Evolutionary conservation across 1,140 invertebrate genomes (phyloP), one percentile per base, ranked within the genome.

Genomic region (Nasonia vitripennis): DNA sequence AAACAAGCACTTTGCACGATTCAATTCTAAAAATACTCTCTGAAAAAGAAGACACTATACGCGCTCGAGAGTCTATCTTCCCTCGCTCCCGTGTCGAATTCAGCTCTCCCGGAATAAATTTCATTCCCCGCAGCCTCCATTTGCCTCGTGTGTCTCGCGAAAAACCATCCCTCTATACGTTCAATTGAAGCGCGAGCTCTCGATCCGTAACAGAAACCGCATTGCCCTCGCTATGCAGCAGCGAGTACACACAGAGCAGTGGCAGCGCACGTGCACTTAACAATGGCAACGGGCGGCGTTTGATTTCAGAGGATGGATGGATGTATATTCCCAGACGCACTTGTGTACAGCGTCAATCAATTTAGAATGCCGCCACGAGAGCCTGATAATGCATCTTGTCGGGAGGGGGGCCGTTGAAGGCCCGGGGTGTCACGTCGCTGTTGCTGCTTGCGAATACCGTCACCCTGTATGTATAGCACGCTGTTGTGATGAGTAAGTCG

Each of bases 261-360:
- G 55, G 17, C 20, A n/a, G 20, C 55, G 55, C 55, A 62, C 55
- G 55, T 62, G 55, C 55, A 62, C 55, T 62, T 62, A 62, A 62
- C 55, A 62, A 62, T 62, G 55, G 55, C 55, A 62, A 62, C 55
- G 55, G 55, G 55, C 55, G 55, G 55, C 55, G 55, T 62, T 62
- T 62, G 55, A 62, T 62, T 62, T 62, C 55, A 62, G 55, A 62
- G 55, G n/a, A 62, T 20, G 55, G 55, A 62, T 62, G 55, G 55
- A 62, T 62, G 55, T 62, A 62, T 62, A 62, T n/a, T 62, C 55
- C 20, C 55, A 62, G 55, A 62, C 55, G 55, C 55, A 62, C 55
- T 62, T 14, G 55, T 62, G 20, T 62, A 62, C 55, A 62, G 55
- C 55, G 55, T 62, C 55, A 62, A 62, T 62, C 55, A 62, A 62